A percentile compares a stretch with the other conserved stretches of the same genome.
Evolutionary conservation across 2,113 vertebrate genomes (phyloP).

Genomic region (Cololabis saira): DNA sequence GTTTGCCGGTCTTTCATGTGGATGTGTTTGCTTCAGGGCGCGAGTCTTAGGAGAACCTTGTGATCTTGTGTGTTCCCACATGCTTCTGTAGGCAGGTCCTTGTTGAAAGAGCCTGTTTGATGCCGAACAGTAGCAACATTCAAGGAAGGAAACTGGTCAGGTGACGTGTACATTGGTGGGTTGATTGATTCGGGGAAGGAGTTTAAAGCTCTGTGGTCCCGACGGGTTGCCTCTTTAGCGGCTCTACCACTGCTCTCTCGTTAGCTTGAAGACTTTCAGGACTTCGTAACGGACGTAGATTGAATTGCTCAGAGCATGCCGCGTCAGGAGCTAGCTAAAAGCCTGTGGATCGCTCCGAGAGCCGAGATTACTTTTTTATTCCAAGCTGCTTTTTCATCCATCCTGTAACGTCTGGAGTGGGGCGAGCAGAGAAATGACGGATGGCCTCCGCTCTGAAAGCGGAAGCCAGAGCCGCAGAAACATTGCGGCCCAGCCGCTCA

Average conservation of each 20-base stretch:
- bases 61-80: conserved; percentile 40
- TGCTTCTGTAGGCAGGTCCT: conserved; percentile 28
- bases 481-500: conserved; percentile 44
- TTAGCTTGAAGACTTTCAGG: conserved; percentile 24
- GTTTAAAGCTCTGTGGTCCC: neutral
- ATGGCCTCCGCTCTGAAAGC: conserved; percentile 52
- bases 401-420: conserved; percentile 37
- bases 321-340: conserved; percentile 29
- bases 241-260: conserved; percentile 1
- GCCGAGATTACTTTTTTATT: conserved; percentile 67
- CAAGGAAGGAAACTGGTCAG: neutral
- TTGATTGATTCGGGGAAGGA: neutral
- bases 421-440: conserved; percentile 53
- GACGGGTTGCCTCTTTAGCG: conserved; percentile 1
- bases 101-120: conserved; percentile 22
- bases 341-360: no score
- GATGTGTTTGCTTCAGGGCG: conserved; percentile 32
- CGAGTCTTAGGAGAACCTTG: conserved; percentile 57
- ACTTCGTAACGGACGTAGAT: conserved; percentile 39
- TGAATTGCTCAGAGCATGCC: conserved; percentile 46
- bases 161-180: neutral
- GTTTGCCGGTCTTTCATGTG: conserved; percentile 42
- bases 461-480: conserved; percentile 43
- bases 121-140: neutral
- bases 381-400: conserved; percentile 63